A percentile compares a stretch with the other conserved stretches of the same genome.
These are phyloP conservation scores for Centroberyx gerrardi DNA, from an alignment of 2,797 vertebrate genomes.

Conservation along the genomic window DNA sequence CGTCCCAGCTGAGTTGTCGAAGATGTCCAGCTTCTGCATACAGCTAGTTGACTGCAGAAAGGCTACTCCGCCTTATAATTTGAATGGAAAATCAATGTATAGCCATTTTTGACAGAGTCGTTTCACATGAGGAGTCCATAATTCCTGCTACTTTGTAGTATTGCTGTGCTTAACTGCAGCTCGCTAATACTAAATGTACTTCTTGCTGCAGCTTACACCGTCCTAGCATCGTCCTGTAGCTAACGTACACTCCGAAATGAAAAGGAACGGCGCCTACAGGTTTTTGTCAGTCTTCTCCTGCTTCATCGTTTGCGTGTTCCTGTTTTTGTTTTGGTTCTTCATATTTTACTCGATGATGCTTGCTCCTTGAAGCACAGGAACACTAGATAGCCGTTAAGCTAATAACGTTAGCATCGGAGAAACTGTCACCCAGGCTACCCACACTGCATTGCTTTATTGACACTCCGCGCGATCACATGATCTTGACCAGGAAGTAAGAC, in stretches of 20 bases:
- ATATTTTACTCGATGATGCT: constrained; percentile 82
- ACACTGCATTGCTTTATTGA: constrained; percentile 72
- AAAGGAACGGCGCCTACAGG: constrained; percentile 82
- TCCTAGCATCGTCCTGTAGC: background rate
- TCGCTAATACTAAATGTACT: background rate
- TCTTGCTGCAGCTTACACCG: too few species aligned
- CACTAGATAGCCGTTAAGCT: constrained; percentile 45
- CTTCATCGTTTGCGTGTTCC: constrained; percentile 77
- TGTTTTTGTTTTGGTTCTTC: constrained; percentile 84
- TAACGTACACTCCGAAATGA: constrained; percentile 75
- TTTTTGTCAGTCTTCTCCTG: constrained; percentile 86
- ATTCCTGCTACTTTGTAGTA: too few species aligned
- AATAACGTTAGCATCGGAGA: constrained; percentile 23
- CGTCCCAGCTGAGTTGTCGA: background rate
- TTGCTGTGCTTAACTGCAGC: too few species aligned
- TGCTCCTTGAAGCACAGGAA: constrained; percentile 58
- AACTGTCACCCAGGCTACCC: constrained; percentile 45
- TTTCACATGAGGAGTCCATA: too few species aligned
- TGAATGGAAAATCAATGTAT: too few species aligned
- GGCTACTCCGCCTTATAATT: too few species aligned
- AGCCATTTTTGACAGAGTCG: too few species aligned
- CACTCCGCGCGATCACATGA: constrained; percentile 76
- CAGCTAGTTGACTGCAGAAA: too few species aligned
- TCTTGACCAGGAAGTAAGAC: constrained; percentile 77
- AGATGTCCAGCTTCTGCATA: too few species aligned